Conservation (phyloP, 2,888 invertebrate species). For the Chrysodeixis includens region DNA sequence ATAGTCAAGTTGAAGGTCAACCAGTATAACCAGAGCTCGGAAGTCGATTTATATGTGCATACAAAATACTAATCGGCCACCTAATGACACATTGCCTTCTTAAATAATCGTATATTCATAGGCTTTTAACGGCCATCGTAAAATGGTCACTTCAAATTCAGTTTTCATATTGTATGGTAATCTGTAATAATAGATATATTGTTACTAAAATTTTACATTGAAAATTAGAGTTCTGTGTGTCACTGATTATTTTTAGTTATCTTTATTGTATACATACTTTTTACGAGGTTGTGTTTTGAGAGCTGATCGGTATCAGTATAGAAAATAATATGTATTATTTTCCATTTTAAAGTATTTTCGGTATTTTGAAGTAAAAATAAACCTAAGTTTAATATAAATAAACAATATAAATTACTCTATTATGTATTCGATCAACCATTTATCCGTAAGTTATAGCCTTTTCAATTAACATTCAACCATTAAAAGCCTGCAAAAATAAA, state of each 20-base stretch:
- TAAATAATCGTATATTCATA: constrained; percentile 50
- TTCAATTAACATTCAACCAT: background rate
- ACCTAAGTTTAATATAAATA: no score
- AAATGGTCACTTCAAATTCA: constrained; percentile 22
- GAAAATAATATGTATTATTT: no score
- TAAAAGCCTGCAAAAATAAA: background rate
- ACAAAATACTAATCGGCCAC: constrained; percentile 51
- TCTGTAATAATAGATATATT: constrained; percentile 38
- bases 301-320: no score
- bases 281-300: no score
- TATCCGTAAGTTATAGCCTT: background rate
- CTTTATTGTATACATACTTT: no score
- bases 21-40: constrained; percentile 37
- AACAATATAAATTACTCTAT: no score
- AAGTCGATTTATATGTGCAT: constrained; percentile 63
- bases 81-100: constrained; percentile 53
- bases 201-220: constrained; percentile 27
- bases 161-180: no score
- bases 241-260: no score
- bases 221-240: no score
- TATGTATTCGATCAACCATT: no score
- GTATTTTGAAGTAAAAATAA: no score
- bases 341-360: no score
- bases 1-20: constrained; percentile 68
- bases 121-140: constrained; percentile 31